Percentiles rank a stretch among this genome's conserved stretches.
phyloP scores from a whole-genome alignment of 2,797 vertebrate species.

The Chaunax sp. region DNA sequence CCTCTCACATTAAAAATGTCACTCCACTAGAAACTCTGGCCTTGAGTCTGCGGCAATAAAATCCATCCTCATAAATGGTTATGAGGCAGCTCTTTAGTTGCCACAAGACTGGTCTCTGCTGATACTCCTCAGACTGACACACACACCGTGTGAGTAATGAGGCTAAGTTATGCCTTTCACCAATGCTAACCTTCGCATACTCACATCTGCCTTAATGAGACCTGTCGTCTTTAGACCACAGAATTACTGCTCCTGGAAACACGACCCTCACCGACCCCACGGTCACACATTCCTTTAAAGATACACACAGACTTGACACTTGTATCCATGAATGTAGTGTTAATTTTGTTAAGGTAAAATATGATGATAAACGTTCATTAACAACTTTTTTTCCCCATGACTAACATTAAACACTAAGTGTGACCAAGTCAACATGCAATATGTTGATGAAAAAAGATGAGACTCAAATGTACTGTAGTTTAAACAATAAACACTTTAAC shows the following conservation, averaged over 20 bases:
- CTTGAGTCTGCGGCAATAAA: not conserved
- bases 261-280: no score
- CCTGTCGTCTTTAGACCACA: constrained; percentile 47
- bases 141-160: constrained; percentile 25
- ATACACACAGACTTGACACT: no score
- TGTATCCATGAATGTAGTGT: no score
- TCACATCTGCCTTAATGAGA: constrained; percentile 54
- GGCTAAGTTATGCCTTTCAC: constrained; percentile 47
- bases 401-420: no score
- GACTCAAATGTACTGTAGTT: no score
- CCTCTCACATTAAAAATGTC: not conserved
- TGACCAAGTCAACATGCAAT: no score
- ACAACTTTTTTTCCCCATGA: no score
- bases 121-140: constrained; percentile 6
- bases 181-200: constrained; percentile 42
- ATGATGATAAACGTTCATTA: no score
- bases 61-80: not conserved
- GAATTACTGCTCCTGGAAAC: constrained; percentile 40
- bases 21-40: not conserved
- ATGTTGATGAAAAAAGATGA: no score
- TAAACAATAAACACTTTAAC: no score
- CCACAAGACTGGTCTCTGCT: constrained; percentile 12
- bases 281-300: no score
- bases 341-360: no score
- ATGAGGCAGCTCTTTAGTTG: constrained; percentile 30